Evolutionary conservation across 2,888 invertebrate species (phyloP).

Genomic region (Dromius quadrimaculatus): DNA sequence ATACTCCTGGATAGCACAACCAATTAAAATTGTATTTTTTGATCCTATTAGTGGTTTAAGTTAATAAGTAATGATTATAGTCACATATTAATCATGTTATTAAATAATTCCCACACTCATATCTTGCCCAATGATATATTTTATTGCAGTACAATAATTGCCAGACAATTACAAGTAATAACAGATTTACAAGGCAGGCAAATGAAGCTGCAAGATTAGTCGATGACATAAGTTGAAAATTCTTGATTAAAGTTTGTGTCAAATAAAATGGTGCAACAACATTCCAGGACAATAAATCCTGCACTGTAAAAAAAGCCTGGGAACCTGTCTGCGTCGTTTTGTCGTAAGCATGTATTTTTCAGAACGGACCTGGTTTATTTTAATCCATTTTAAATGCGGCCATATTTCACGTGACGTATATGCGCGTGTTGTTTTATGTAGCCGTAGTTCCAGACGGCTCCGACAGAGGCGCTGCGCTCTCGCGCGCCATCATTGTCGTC

Average conservation of each 20-base stretch:
- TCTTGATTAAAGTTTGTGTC: constrained; percentile 25
- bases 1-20: too few relatives aligned
- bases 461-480: constrained; percentile 8
- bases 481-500: constrained; percentile 47
- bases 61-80: too few relatives aligned
- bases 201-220: too few relatives aligned
- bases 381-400: constrained; percentile 55
- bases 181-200: too few relatives aligned
- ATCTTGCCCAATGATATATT: too few relatives aligned
- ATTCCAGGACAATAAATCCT: constrained; percentile 33
- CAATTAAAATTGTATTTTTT: too few relatives aligned
- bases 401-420: constrained; percentile 53
- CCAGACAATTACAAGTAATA: too few relatives aligned
- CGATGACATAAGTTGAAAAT: background rate
- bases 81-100: too few relatives aligned
- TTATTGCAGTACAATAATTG: too few relatives aligned
- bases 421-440: constrained; percentile 37
- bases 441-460: constrained; percentile 21
- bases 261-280: constrained; percentile 27
- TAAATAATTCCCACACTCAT: too few relatives aligned
- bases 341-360: constrained; percentile 52
- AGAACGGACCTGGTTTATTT: constrained; percentile 53
- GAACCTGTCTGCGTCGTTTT: constrained; percentile 23
- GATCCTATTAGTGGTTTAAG: too few relatives aligned
- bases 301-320: background rate